These are phyloP conservation scores for Magallana nippona DNA, from an alignment of 2,888 invertebrate genomes.

Conservation along the genomic window DNA sequence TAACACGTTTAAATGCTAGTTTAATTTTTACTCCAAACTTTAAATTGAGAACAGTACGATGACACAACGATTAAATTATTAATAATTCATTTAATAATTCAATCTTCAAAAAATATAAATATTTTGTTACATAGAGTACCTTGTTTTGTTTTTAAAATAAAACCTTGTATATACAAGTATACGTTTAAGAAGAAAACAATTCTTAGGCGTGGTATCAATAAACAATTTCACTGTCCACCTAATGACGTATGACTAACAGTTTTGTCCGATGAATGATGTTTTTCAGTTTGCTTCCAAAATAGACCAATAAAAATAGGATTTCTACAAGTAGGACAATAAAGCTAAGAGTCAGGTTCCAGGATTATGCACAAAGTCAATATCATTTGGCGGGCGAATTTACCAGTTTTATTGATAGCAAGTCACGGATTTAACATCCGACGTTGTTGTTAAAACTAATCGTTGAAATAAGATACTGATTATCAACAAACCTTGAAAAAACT, in stretches of 20 bases:
- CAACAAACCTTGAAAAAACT: neutral
- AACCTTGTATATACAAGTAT: too few species aligned
- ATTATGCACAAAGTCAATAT: conserved; percentile 16
- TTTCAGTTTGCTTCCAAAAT: neutral
- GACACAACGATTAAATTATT: too few species aligned
- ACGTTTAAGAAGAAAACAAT: too few species aligned
- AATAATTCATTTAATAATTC: too few species aligned
- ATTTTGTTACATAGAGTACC: too few species aligned
- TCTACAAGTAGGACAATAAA: conserved; percentile 1
- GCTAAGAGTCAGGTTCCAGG: neutral
- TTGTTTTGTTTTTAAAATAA: too few species aligned
- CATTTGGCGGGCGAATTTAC: neutral
- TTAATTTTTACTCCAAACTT: too few species aligned
- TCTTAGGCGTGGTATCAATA: too few species aligned
- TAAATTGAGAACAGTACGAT: too few species aligned
- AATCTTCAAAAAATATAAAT: too few species aligned
- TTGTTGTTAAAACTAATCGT: too few species aligned
- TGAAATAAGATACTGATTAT: neutral
- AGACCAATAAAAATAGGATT: conserved; percentile 7
- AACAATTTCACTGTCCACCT: neutral
- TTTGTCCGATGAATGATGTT: neutral
- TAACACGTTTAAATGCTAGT: too few species aligned
- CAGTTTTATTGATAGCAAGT: neutral
- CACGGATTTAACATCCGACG: neutral
- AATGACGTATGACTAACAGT: neutral